Conservation (phyloP, 1,140 invertebrate species). For the Sycobia sp. region DNA sequence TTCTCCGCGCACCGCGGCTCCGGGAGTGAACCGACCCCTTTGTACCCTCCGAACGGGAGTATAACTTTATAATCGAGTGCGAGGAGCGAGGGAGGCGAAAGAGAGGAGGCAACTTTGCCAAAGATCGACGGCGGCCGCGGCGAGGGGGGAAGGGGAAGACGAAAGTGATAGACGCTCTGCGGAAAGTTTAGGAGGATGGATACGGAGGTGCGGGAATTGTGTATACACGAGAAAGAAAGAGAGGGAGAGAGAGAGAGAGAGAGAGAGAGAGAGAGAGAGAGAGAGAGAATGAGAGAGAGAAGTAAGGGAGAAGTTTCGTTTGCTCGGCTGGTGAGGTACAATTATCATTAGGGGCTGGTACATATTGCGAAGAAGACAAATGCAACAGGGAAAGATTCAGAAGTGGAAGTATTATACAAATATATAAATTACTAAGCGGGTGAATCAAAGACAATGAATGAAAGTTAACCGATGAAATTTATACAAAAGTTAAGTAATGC, state of each 20-base stretch:
- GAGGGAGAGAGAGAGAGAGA: too few relatives aligned
- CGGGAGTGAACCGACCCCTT: too few relatives aligned
- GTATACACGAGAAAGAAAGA: too few relatives aligned
- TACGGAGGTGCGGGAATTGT: neutral
- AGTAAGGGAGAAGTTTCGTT: constrained; percentile 16
- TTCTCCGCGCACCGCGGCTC: neutral
- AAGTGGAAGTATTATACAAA: too few relatives aligned
- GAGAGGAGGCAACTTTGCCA: constrained; percentile 19
- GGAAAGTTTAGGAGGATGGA: neutral
- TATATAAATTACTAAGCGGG: too few relatives aligned
- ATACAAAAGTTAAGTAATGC: neutral
- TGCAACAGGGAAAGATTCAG: too few relatives aligned
- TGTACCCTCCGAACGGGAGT: neutral
- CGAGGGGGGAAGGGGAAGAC: constrained; percentile 7
- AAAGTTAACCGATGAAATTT: too few relatives aligned
- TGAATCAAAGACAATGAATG: too few relatives aligned
- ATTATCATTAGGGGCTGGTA: constrained; percentile 21
- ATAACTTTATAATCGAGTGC: constrained; percentile 31
- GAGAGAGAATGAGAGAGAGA: too few relatives aligned
- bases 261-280: too few relatives aligned
- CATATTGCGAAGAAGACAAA: too few relatives aligned
- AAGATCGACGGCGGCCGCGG: constrained; percentile 27
- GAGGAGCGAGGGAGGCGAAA: neutral
- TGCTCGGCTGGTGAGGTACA: constrained; percentile 1
- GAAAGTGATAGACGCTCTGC: constrained; percentile 21